These are phyloP conservation scores for Philotrypesis tridentata DNA, from an alignment of 1,140 invertebrate genomes.

Conservation along the genomic window DNA sequence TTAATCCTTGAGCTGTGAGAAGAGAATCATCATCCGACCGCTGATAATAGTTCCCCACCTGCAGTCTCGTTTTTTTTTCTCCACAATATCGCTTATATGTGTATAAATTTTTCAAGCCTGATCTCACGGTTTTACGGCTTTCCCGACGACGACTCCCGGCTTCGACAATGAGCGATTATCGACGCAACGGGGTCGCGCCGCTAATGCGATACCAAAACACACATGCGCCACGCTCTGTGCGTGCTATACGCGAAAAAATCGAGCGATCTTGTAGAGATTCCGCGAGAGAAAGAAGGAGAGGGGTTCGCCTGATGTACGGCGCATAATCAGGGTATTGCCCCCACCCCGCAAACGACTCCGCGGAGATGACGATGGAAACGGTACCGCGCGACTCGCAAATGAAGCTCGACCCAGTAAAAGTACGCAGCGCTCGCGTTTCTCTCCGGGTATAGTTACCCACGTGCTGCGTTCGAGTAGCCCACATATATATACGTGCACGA, in stretches of 20 bases:
- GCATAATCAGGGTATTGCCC: not conserved
- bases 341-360: not conserved
- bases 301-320: not conserved
- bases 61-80: not conserved
- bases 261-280: too few species aligned
- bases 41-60: too few species aligned
- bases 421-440: not conserved
- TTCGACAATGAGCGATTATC: not conserved
- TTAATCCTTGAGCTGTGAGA: constrained; percentile 12
- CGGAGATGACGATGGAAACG: not conserved
- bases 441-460: too few species aligned
- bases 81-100: not conserved
- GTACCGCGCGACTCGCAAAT: constrained; percentile 9
- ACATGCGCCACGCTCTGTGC: too few species aligned
- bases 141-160: too few species aligned
- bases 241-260: too few species aligned
- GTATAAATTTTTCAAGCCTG: not conserved
- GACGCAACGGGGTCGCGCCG: not conserved
- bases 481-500: not conserved
- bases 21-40: not conserved
- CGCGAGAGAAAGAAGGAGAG: not conserved
- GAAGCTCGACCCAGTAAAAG: not conserved
- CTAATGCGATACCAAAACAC: too few species aligned
- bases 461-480: too few species aligned
- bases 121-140: not conserved